Base-by-base conservation (phyloP, 2,888 invertebrate species). In the Macroteleia sp. region DNA sequence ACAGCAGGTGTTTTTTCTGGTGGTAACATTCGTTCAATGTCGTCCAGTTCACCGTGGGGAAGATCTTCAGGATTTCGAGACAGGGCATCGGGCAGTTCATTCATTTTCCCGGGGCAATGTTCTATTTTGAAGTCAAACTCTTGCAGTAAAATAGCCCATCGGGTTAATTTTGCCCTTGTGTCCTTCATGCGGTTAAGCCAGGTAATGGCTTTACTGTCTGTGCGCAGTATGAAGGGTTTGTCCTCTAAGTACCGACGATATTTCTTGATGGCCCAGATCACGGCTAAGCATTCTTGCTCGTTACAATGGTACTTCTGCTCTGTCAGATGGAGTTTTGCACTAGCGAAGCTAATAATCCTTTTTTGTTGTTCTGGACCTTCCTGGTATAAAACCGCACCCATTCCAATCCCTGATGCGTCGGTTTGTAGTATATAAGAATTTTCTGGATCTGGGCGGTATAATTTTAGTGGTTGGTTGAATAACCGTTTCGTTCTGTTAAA, bases 41-140 rank as follows among this genome's bases (percentile, higher is more conserved):
- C 36, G 14, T 36, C 36, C 3, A 36, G 36, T 25, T 25, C 25
- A 6, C 25, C 25, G 25, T 25, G 6, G 2, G 3, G 3, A 3
- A 6, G 5, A 3, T 34, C 34, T 10, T 12, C 28, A 1, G 48
- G 28, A 6, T 28, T 12, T 8, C 28, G 8, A 2, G 30, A 48
- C 4, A 48, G 16, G 8, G 48, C 25, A 16, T 48, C 48, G 5
- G 48, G 19, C 2, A 48, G 28, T 16, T 48, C 28, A 14, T 82
- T 82, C 8, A 39, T 30, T 4, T 42, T 19, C n/a, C 77, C 76
- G 0, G 75, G 76, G 20, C 66, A 56, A 34, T 83, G 34, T 34
- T 34, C 34, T 25, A 25, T 25, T 25, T 25, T 25, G 6, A 25
- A 25, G 25, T 25, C 25, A 80, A 77, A 79, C 28, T 64, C 48